A percentile compares a stretch with the other conserved stretches of the same genome.
phyloP scores from a whole-genome alignment of 1,140 invertebrate genomes.

The Nixonia krombeini region DNA sequence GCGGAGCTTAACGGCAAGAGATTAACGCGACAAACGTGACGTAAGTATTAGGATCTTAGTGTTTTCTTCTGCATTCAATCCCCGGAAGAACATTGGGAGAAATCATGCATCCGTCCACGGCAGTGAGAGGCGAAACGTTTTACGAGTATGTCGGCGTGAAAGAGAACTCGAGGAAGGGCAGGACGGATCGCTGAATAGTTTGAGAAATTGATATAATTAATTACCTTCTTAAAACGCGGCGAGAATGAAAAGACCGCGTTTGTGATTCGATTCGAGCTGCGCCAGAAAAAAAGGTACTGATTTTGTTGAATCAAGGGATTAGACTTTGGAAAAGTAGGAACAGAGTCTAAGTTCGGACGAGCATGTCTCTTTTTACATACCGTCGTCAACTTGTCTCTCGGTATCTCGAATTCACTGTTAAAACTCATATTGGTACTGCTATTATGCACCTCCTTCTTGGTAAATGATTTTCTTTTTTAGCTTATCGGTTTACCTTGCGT shows the following conservation, averaged over 20 bases:
- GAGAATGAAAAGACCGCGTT: neutral
- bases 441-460: no score
- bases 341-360: no score
- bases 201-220: constrained; percentile 6
- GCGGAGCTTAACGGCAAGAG: constrained; percentile 48
- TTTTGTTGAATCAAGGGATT: no score
- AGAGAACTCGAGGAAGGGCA: constrained; percentile 1
- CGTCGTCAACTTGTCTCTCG: no score
- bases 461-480: no score
- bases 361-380: no score
- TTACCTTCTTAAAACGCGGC: neutral
- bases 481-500: no score
- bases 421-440: no score
- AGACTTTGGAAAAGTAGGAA: no score
- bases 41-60: constrained; percentile 48
- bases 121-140: constrained; percentile 2
- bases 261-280: neutral
- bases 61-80: constrained; percentile 46
- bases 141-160: constrained; percentile 7
- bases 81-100: constrained; percentile 29
- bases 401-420: no score
- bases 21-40: constrained; percentile 25
- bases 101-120: neutral
- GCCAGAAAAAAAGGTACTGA: no score
- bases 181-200: neutral